phyloP scores from a whole-genome alignment of 2,797 vertebrate species.

The Rousettus madagascariensis region DNA sequence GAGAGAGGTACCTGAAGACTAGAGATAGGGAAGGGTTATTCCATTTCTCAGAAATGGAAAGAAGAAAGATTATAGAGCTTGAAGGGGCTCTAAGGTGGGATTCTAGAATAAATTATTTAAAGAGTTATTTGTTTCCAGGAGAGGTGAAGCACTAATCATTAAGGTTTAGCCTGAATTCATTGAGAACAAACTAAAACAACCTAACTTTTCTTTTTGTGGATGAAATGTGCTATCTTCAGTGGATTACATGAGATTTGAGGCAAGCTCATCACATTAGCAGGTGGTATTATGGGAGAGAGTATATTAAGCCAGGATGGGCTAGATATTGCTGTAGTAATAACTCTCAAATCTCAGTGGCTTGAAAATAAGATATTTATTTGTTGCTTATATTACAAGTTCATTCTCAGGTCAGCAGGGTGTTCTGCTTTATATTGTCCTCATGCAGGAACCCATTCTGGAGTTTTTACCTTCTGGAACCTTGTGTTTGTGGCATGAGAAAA shows the following conservation, averaged over 20 bases:
- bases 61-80: not conserved
- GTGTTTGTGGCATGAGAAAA: not conserved
- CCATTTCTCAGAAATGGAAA: not conserved
- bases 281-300: not conserved
- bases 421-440: not conserved
- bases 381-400: not conserved
- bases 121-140: slow-evolving; percentile 7
- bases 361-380: not conserved
- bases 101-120: slow-evolving; percentile 33
- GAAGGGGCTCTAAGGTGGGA: not conserved
- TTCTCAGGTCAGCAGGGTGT: not conserved
- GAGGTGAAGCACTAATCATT: not conserved
- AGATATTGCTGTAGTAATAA: not conserved
- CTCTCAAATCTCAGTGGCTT: not conserved
- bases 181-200: not conserved
- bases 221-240: not conserved
- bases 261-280: not conserved
- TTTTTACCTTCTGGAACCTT: not conserved
- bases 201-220: not conserved
- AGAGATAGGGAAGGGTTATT: not conserved
- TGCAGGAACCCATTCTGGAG: not conserved
- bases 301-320: not conserved
- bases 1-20: not conserved
- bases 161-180: not conserved
- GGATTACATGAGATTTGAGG: not conserved